phyloP scores from a whole-genome alignment of 2,797 vertebrate genomes.

The Pelobates cultripes region DNA sequence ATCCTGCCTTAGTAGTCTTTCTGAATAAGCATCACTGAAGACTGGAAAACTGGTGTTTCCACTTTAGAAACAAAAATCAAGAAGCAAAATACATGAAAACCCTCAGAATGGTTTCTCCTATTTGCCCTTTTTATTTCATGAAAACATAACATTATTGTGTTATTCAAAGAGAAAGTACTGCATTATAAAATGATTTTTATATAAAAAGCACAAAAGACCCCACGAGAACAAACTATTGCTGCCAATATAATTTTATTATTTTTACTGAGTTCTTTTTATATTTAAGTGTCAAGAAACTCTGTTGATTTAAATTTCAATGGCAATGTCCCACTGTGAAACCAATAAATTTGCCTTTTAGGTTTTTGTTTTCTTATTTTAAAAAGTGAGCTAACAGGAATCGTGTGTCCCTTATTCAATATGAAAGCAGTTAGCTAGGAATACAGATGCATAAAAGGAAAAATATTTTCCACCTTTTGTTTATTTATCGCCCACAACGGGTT shows the following conservation, averaged over 20 bases:
- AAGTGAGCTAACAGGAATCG: slow-evolving; percentile 5
- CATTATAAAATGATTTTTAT: not conserved
- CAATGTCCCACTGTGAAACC: slow-evolving; percentile 14
- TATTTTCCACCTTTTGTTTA: slow-evolving; percentile 27
- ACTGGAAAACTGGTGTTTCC: not conserved
- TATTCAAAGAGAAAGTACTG: not conserved
- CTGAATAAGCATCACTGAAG: not conserved
- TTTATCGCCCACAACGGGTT: slow-evolving; percentile 43
- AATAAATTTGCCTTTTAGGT: slow-evolving; percentile 21
- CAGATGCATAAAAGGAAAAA: slow-evolving; percentile 13
- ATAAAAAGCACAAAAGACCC: not conserved
- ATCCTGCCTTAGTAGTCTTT: no score
- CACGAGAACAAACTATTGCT: not conserved
- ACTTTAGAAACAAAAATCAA: not conserved
- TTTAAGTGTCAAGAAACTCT: not conserved
- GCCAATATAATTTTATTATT: slow-evolving; percentile 10
- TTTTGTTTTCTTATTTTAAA: slow-evolving; percentile 5
- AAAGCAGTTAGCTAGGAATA: slow-evolving; percentile 18
- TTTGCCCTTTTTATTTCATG: not conserved
- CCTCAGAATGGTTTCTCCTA: not conserved
- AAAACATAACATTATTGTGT: not conserved
- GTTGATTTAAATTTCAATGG: slow-evolving; percentile 19
- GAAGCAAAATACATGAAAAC: not conserved
- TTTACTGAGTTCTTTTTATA: slow-evolving; percentile 5
- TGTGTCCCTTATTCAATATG: not conserved